Conservation (phyloP, 2,797 vertebrate genomes). For the Myotis pilosus region DNA sequence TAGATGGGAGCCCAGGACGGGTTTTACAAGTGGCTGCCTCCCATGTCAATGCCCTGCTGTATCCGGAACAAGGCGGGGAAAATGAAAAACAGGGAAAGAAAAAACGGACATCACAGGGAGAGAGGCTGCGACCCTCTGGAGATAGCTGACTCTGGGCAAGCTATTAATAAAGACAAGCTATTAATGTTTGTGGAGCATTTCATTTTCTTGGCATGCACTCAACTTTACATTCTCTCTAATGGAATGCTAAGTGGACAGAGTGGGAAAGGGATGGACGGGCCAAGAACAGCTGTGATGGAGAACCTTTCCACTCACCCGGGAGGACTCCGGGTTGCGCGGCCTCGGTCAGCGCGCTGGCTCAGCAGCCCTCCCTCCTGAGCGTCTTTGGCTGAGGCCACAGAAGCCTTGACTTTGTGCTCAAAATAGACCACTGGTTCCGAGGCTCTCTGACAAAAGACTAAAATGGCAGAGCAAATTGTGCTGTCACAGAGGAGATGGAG, state of each 20-base stretch:
- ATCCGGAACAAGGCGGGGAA: background rate
- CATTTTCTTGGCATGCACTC: background rate
- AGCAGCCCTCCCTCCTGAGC: background rate
- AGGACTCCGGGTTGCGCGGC: background rate
- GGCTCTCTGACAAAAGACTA: background rate
- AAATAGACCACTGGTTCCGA: slow-evolving; percentile 38
- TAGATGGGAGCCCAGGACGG: no score
- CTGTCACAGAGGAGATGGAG: background rate
- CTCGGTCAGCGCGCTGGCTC: background rate
- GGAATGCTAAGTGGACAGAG: background rate
- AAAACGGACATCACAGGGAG: background rate
- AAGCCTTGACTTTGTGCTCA: slow-evolving; percentile 49
- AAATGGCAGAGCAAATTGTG: slow-evolving; percentile 2
- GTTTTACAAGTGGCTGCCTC: no score
- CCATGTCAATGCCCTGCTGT: background rate
- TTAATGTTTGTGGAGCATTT: background rate
- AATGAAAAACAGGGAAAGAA: background rate
- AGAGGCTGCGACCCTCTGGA: background rate
- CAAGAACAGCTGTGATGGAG: background rate
- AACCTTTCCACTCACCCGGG: slow-evolving; percentile 1
- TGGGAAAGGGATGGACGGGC: background rate
- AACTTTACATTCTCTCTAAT: background rate
- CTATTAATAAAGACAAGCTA: background rate
- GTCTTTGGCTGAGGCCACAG: background rate
- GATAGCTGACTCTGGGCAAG: background rate